Conservation (phyloP, 2,113 vertebrate species). For the Gobio gobio region DNA sequence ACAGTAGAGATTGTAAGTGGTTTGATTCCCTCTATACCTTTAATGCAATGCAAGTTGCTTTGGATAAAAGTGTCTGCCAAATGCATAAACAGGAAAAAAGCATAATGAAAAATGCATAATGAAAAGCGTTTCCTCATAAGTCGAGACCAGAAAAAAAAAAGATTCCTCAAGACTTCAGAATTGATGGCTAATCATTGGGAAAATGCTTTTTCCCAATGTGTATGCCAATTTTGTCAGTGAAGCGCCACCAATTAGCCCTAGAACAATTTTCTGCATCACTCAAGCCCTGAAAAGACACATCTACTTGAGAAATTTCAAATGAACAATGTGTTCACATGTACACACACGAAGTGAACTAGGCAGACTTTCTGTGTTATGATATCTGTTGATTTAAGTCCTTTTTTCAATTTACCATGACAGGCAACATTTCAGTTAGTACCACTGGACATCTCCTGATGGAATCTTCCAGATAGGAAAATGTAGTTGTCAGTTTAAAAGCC, state of each 20-base stretch:
- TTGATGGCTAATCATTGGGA: neutral
- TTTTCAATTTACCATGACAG: neutral
- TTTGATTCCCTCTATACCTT: neutral
- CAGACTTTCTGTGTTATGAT: conserved; percentile 16
- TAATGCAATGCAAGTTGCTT: neutral
- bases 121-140: neutral
- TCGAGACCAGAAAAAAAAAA: neutral
- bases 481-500: conserved; percentile 18
- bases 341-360: neutral
- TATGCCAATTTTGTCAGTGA: neutral
- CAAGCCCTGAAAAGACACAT: neutral
- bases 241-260: conserved; percentile 2
- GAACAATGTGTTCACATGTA: neutral
- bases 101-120: neutral
- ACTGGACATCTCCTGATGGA: neutral
- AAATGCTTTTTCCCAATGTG: neutral
- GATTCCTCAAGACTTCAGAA: neutral
- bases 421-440: neutral
- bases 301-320: conserved; percentile 1
- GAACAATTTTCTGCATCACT: conserved; percentile 10
- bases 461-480: neutral
- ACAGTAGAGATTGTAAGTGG: neutral
- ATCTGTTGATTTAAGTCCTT: neutral
- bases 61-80: neutral
- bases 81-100: neutral